Conservation (phyloP, 2,113 vertebrate species). For the Butorides virescens region DNA sequence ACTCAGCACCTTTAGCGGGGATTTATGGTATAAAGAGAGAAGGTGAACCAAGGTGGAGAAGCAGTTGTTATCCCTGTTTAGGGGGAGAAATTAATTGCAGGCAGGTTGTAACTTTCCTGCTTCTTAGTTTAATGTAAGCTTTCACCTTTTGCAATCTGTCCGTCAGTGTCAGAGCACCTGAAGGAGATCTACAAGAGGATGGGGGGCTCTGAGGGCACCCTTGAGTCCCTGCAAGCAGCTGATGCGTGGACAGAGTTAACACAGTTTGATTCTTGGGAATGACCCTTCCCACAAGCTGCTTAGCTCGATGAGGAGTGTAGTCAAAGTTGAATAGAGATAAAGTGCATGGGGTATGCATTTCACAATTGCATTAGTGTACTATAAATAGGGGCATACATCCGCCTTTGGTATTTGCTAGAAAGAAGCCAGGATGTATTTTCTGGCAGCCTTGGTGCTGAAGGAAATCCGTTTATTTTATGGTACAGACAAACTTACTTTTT, state of each 20-base stretch:
- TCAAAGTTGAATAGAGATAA: background rate
- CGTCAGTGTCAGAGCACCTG: accelerated
- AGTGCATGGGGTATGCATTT: background rate
- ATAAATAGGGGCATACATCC: constrained; percentile 7
- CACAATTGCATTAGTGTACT: background rate
- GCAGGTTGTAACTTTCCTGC: background rate
- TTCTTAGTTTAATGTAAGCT: background rate
- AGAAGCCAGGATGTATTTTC: constrained; percentile 12
- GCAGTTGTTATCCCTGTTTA: background rate
- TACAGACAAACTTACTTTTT: background rate
- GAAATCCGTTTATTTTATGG: background rate
- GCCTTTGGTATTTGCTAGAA: background rate
- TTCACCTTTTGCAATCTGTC: background rate
- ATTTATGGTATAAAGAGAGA: background rate
- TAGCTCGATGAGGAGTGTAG: background rate
- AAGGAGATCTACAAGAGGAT: background rate
- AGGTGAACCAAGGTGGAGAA: background rate
- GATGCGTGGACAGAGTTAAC: accelerated
- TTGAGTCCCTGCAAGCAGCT: background rate
- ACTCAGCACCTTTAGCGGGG: accelerated
- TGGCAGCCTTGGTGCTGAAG: background rate
- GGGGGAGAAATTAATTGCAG: background rate
- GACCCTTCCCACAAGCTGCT: background rate
- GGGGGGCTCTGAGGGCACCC: background rate
- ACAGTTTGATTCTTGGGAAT: background rate